Conservation (phyloP, 2,797 vertebrate genomes). For the Lagodon rhomboides region DNA sequence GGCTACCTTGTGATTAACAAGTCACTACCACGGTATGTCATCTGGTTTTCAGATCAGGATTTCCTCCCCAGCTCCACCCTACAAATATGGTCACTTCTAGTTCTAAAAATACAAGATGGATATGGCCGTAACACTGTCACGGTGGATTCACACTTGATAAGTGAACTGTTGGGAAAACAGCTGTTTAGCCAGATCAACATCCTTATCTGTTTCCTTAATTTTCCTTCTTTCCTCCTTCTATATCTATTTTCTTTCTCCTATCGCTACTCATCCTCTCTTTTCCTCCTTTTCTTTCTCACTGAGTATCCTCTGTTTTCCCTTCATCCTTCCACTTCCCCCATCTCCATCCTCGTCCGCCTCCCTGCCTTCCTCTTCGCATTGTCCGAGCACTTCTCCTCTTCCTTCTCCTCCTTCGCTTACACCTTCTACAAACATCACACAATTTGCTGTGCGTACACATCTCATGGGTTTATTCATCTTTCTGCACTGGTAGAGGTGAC, state of each 20-base stretch:
- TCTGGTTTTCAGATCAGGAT: no score
- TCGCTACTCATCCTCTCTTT: neutral
- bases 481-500: slow-evolving; percentile 34
- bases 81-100: no score
- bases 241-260: neutral
- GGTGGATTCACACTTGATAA: neutral
- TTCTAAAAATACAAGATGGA: no score
- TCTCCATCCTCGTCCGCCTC: neutral
- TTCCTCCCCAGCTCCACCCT: no score
- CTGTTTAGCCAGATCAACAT: slow-evolving; percentile 5
- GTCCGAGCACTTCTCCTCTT: neutral
- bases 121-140: no score
- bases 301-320: neutral
- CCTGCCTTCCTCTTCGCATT: neutral
- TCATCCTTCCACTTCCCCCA: neutral
- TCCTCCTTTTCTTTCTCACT: neutral
- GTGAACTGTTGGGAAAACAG: neutral
- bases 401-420: neutral
- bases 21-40: no score
- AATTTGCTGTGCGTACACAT: slow-evolving; percentile 27
- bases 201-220: neutral
- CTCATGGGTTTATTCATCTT: slow-evolving; percentile 16
- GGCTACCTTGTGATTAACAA: no score
- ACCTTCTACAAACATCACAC: slow-evolving; percentile 13
- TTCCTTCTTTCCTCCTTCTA: neutral